Evolutionary conservation across 2,888 invertebrate species (phyloP).

Genomic region (Aromia moschata): DNA sequence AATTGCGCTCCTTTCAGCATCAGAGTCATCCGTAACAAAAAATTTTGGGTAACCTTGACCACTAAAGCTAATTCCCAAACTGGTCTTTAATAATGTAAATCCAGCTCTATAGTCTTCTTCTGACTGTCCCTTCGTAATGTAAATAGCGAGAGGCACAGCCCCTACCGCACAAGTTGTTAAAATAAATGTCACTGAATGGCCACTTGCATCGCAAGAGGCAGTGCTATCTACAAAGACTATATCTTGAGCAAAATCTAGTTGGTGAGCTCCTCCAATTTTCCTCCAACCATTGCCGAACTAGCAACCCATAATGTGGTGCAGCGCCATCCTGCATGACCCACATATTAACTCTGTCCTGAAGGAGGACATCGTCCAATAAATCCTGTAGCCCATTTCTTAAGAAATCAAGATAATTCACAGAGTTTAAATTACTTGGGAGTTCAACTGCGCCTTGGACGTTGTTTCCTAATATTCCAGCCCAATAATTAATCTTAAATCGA

Average conservation of each 20-base stretch:
- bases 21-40: constrained; percentile 23
- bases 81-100: constrained; percentile 16
- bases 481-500: too few species aligned
- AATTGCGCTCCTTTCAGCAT: constrained; percentile 2
- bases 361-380: too few species aligned
- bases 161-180: constrained; percentile 16
- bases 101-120: constrained; percentile 9
- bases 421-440: too few species aligned
- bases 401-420: too few species aligned
- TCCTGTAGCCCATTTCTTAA: too few species aligned
- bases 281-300: too few species aligned
- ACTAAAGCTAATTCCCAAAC: constrained; percentile 11
- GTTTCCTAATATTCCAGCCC: too few species aligned
- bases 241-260: constrained; percentile 9
- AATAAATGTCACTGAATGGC: constrained; percentile 23
- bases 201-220: constrained; percentile 5
- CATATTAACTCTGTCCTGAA: too few species aligned
- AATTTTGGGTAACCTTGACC: constrained; percentile 22
- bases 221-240: constrained; percentile 18
- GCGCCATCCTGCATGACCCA: too few species aligned
- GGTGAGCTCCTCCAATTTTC: constrained; percentile 14
- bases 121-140: constrained; percentile 24
- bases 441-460: too few species aligned
- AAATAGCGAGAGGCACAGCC: constrained; percentile 23
- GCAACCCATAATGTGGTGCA: too few species aligned